Evolutionary conservation across 2,888 invertebrate genomes (phyloP), one percentile per base, ranked within the genome.

Genomic region (Drosophila lutescens): DNA sequence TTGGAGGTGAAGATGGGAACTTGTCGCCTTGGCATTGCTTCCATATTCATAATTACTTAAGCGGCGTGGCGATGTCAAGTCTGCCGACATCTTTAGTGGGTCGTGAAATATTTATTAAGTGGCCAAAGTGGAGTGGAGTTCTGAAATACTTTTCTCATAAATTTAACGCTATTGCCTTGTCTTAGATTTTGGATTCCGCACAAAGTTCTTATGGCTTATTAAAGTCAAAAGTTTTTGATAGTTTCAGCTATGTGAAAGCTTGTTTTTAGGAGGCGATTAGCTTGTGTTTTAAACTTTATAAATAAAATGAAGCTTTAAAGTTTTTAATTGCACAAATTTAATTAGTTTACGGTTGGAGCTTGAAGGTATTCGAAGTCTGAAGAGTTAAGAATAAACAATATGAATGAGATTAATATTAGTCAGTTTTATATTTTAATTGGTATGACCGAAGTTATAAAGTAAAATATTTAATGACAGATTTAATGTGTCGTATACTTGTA

Each of bases 21-120:
- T 17, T 38, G 57, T 67, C 67, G 57, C 66, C 9, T 13, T 41
- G 41, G 44, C 40, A 56, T 40, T 41, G 61, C 44, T 53, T 32
- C 34, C 40, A 46, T 44, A 58, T 60, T 74, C 70, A 75, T 85
- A 85, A 87, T 85, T 86, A 85, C 85, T 74, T 78, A 80, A 76
- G 80, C 76, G 71, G 23, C 55, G 62, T 54, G 60, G 70, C n/a
- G n/a, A 76, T 81, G 80, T 86, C 78, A 79, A 72, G 84, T 81
- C 60, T 63, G 81, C 43, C 61, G 79, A 75, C 71, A 76, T 62
- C 77, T 85, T 86, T 70, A 84, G 80, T 76, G 67, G 63, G 50
- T 54, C 8, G 36, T 68, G 61, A 76, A 81, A 80, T 86, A 80
- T 84, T 78, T 72, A 82, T 82, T 55, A 71, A 54, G 50, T 71